These are phyloP conservation scores for Mythimna albipuncta DNA, from an alignment of 2,888 invertebrate species.

Conservation along the genomic window DNA sequence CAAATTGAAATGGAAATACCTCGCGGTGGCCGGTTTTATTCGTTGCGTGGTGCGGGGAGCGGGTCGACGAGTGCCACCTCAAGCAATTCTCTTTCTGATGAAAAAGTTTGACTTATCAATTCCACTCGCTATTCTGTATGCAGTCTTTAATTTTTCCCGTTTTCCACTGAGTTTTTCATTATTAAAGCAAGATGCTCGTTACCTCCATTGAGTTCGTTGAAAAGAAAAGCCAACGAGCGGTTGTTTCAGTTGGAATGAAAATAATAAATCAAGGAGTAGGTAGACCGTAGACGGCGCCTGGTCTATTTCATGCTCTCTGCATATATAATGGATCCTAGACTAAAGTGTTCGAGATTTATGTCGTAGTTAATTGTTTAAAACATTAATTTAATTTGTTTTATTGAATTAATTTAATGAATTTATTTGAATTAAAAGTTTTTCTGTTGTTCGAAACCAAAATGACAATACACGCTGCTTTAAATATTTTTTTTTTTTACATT, in stretches of 20 bases:
- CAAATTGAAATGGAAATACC: slow-evolving; percentile 76
- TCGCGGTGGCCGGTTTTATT: slow-evolving; percentile 70
- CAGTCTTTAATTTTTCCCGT: slow-evolving; percentile 70
- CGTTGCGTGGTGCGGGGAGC: slow-evolving; percentile 61
- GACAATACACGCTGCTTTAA: slow-evolving; percentile 11
- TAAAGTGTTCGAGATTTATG: slow-evolving; percentile 72
- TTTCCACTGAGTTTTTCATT: slow-evolving; percentile 73
- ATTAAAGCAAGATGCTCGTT: slow-evolving; percentile 83
- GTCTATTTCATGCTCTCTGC: slow-evolving; percentile 78
- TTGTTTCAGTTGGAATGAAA: slow-evolving; percentile 85
- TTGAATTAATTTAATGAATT: too few species aligned
- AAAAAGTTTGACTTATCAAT: slow-evolving; percentile 84
- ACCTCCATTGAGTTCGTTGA: slow-evolving; percentile 78
- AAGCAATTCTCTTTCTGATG: slow-evolving; percentile 74
- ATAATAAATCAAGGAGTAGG: slow-evolving; percentile 83
- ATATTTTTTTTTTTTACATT: slow-evolving; percentile 15
- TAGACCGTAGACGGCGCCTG: slow-evolving; percentile 79
- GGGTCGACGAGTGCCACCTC: slow-evolving; percentile 66
- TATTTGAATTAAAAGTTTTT: slow-evolving; percentile 8
- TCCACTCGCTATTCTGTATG: slow-evolving; percentile 77
- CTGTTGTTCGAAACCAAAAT: slow-evolving; percentile 25
- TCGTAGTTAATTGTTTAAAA: slow-evolving; percentile 55
- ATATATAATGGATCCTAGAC: slow-evolving; percentile 72
- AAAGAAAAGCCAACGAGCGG: slow-evolving; percentile 72
- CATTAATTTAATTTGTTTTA: slow-evolving; percentile 51